Conservation (phyloP, 2,797 vertebrate species). For the Coreius guichenoti region DNA sequence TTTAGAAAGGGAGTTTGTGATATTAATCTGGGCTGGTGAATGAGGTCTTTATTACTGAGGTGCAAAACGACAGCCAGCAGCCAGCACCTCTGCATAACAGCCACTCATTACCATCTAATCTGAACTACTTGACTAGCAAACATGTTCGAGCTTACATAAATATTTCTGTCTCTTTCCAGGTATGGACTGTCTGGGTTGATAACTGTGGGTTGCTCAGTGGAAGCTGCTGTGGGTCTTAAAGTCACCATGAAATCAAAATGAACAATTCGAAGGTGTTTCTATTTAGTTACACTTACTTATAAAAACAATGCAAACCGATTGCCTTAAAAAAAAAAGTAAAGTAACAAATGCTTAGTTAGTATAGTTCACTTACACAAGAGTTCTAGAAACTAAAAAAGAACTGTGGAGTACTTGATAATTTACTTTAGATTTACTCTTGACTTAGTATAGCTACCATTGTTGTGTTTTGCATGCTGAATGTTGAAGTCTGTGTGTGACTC, state of each 20-base stretch:
- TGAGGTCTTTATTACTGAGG: background rate
- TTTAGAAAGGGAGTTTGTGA: background rate
- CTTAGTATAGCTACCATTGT: no score
- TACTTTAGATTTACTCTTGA: no score
- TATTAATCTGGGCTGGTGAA: background rate
- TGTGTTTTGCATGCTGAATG: no score
- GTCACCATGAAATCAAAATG: background rate
- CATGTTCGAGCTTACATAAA: constrained; percentile 2
- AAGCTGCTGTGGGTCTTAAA: background rate
- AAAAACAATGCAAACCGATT: no score
- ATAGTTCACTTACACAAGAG: no score
- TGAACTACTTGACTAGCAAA: constrained; percentile 31
- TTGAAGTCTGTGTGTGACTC: no score
- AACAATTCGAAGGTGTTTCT: background rate
- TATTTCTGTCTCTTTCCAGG: constrained; percentile 7
- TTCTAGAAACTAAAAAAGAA: no score
- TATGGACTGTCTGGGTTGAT: background rate
- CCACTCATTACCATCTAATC: constrained; percentile 42
- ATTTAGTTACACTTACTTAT: no score
- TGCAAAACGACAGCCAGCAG: constrained; percentile 5
- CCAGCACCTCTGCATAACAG: constrained; percentile 19
- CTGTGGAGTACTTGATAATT: no score
- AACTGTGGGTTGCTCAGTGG: background rate
- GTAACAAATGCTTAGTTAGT: no score
- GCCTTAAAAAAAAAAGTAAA: no score